A percentile compares a stretch with the other conserved stretches of the same genome.
These are phyloP conservation scores for Magallana gigas DNA, from an alignment of 1,140 invertebrate species.

Conservation along the genomic window DNA sequence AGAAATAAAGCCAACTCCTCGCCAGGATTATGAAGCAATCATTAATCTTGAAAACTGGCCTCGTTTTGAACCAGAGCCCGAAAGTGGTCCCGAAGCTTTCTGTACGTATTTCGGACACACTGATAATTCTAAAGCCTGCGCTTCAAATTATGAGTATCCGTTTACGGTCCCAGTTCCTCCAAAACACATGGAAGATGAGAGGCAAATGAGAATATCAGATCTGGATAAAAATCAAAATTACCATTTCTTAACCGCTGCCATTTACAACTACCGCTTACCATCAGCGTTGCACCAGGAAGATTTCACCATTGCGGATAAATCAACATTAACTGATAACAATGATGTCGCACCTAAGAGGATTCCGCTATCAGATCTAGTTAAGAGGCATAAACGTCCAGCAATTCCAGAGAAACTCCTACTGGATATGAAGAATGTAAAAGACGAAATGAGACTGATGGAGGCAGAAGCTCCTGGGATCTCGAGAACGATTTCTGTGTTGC, in stretches of 20 bases:
- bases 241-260: not conserved
- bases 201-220: not conserved
- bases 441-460: slow-evolving; percentile 20
- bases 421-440: not conserved
- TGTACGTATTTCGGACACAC: slow-evolving; percentile 13
- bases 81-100: not conserved
- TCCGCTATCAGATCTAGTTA: not conserved
- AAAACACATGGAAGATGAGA: not conserved
- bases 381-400: not conserved
- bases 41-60: slow-evolving; percentile 25
- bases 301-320: not conserved
- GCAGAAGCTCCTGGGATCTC: not conserved
- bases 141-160: not conserved
- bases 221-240: slow-evolving; percentile 26
- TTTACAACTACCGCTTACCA: slow-evolving; percentile 21
- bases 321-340: not conserved
- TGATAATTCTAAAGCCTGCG: not conserved
- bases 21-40: slow-evolving; percentile 9
- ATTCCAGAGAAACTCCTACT: not conserved
- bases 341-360: not conserved
- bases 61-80: slow-evolving; percentile 3
- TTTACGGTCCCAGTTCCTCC: not conserved
- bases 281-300: not conserved
- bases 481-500: not conserved
- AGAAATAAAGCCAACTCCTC: not conserved